A percentile compares a stretch with the other conserved stretches of the same genome.
Evolutionary conservation across 1,140 invertebrate species (phyloP).

Genomic region (Apis cerana): DNA sequence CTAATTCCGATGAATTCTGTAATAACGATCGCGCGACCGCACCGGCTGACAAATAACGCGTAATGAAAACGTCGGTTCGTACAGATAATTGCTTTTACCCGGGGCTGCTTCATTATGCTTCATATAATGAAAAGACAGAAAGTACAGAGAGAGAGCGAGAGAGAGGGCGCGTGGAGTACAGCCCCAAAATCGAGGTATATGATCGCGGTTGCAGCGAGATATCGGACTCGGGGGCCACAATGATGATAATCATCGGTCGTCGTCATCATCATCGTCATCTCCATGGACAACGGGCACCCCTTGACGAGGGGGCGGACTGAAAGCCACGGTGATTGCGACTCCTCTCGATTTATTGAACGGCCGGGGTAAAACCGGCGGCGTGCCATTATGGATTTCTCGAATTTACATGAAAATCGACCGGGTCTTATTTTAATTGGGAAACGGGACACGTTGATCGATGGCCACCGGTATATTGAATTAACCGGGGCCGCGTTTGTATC

Average conservation of each 20-base stretch:
- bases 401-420: constrained; percentile 39
- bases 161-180: background rate
- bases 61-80: constrained; percentile 33
- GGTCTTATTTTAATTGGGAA: constrained; percentile 43
- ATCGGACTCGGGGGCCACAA: constrained; percentile 53
- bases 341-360: constrained; percentile 57
- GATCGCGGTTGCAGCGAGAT: constrained; percentile 44
- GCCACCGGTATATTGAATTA: constrained; percentile 19
- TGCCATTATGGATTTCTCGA: constrained; percentile 34
- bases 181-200: constrained; percentile 44
- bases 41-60: constrained; percentile 27
- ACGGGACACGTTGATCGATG: constrained; percentile 4
- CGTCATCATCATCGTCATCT: constrained; percentile 57
- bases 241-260: constrained; percentile 58
- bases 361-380: constrained; percentile 3
- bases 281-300: constrained; percentile 55
- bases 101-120: constrained; percentile 47
- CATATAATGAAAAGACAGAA: constrained; percentile 40
- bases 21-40: constrained; percentile 16
- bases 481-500: background rate
- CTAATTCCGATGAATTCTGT: constrained; percentile 9
- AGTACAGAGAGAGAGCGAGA: background rate
- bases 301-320: constrained; percentile 46
- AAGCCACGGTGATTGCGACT: constrained; percentile 63
- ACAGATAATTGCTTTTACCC: constrained; percentile 39